Conservation (phyloP, 2,888 invertebrate genomes). For the Formica aserva region DNA sequence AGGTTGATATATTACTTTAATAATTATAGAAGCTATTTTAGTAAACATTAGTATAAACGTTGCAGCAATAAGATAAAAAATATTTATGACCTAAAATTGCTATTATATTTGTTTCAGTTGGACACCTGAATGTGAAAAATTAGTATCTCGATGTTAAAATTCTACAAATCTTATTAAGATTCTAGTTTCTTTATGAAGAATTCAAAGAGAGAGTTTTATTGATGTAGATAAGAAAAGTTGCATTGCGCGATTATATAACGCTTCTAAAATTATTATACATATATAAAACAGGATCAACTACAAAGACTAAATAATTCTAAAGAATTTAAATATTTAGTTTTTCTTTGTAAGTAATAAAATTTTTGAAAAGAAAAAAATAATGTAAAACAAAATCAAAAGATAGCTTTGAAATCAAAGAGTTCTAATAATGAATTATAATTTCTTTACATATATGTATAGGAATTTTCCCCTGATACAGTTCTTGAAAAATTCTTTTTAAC, state of each 20-base stretch:
- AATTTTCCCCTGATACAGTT: background rate
- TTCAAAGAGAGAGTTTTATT: background rate
- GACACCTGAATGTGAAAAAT: background rate
- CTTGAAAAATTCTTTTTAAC: background rate
- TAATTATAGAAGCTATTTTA: background rate
- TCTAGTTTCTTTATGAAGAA: background rate
- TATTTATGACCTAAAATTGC: background rate
- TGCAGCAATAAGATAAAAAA: background rate
- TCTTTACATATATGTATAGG: background rate
- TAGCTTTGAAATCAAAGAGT: background rate
- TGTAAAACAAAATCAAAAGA: background rate
- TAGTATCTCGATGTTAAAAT: background rate
- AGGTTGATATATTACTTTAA: conserved; percentile 10
- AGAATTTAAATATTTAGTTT: too few relatives aligned
- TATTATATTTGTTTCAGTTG: conserved; percentile 1
- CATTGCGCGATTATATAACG: too few relatives aligned
- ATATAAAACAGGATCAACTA: background rate
- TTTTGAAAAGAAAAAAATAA: background rate
- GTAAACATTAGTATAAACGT: conserved; percentile 26
- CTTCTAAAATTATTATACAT: background rate
- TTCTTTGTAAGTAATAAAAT: background rate
- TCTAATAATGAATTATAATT: background rate
- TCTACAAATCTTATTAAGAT: background rate
- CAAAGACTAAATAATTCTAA: background rate
- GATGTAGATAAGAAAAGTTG: background rate